phyloP scores from a whole-genome alignment of 2,113 vertebrate species.

The Pseudorhombus dupliciocellatus region DNA sequence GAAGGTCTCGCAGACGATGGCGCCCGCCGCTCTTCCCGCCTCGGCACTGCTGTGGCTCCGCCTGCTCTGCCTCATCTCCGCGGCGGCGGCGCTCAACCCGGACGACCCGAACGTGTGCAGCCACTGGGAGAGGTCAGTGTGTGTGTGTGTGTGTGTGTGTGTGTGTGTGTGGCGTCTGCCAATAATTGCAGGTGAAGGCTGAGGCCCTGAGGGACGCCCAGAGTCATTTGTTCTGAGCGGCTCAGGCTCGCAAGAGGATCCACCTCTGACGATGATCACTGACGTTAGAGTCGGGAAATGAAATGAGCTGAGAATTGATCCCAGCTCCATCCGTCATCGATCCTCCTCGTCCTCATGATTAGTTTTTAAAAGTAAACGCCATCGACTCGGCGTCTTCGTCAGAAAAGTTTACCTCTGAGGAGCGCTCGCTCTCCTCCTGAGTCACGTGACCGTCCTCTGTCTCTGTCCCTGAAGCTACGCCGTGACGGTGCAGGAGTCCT shows the following conservation, averaged over 20 bases:
- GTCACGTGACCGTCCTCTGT: background rate
- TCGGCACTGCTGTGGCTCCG: constrained; percentile 67
- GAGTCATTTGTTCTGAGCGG: constrained; percentile 39
- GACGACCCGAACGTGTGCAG: constrained; percentile 97
- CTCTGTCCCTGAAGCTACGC: constrained; percentile 83
- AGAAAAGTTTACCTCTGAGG: background rate
- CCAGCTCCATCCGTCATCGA: background rate
- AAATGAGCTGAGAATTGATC: constrained; percentile 13
- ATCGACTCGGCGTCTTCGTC: background rate
- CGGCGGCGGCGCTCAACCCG: constrained; percentile 84
- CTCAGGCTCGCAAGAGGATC: too few relatives aligned
- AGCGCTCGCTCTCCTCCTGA: background rate
- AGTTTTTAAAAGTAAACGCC: background rate
- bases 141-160: background rate
- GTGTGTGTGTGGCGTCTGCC: constrained; percentile 13
- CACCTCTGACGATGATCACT: too few relatives aligned
- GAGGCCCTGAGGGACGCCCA: constrained; percentile 22
- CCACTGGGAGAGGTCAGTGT: constrained; percentile 93
- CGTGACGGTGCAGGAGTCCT: constrained; percentile 93
- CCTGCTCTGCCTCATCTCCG: constrained; percentile 76
- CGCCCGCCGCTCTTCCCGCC: constrained; percentile 33
- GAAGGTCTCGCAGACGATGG: constrained; percentile 76
- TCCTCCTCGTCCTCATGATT: background rate
- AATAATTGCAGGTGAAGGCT: constrained; percentile 58
- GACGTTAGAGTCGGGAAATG: background rate